phyloP scores from a whole-genome alignment of 2,113 vertebrate genomes.

The Mesoclemmys tuberculata region DNA sequence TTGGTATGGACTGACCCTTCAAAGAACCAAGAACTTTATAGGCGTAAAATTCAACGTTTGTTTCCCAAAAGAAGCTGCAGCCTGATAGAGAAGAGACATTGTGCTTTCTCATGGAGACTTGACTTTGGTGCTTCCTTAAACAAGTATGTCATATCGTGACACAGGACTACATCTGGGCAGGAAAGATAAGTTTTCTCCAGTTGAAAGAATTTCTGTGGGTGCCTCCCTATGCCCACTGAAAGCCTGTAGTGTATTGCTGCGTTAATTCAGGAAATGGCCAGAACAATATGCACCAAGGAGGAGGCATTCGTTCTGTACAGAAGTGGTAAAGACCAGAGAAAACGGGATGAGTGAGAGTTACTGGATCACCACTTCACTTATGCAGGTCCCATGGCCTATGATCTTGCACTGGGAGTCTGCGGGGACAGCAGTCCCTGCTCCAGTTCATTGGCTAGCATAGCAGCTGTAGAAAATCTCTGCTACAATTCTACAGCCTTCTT shows the following conservation, averaged over 20 bases:
- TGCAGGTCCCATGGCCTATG: neutral
- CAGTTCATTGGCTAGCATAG: neutral
- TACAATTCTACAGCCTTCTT: neutral
- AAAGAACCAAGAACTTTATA: neutral
- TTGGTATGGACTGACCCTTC: neutral
- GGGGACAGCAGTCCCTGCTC: neutral
- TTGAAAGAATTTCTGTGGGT: neutral
- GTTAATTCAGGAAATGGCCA: neutral
- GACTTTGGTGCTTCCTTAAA: constrained; percentile 14
- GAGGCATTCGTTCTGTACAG: neutral
- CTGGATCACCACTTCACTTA: neutral
- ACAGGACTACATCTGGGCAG: constrained; percentile 61
- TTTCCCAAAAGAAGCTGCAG: neutral
- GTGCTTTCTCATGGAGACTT: neutral
- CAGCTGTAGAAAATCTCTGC: neutral
- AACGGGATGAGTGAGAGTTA: constrained; percentile 46
- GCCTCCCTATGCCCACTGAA: neutral
- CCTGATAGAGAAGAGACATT: neutral
- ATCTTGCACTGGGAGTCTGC: neutral
- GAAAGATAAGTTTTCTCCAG: constrained; percentile 42
- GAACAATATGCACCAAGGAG: neutral
- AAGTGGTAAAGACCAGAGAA: constrained; percentile 39
- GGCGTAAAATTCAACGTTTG: neutral
- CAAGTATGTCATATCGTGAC: constrained; percentile 31
- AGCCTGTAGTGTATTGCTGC: neutral